Base-by-base conservation (phyloP, 2,113 vertebrate species). In the Oreochromis spilurus region DNA sequence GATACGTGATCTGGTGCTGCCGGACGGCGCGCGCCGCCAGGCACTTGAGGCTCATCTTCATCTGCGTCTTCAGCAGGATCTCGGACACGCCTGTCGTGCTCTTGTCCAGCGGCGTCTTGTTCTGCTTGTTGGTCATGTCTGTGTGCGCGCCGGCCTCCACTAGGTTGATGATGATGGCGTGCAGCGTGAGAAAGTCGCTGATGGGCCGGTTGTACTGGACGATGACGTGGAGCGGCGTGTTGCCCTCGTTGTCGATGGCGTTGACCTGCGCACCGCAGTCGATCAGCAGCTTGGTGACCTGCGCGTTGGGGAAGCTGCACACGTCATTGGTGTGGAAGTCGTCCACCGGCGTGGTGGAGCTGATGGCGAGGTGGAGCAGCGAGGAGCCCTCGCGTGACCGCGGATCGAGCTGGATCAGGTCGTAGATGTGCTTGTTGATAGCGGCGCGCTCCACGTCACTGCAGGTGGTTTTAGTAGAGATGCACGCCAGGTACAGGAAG, bases 21-120 rank as follows among this genome's bases (percentile, higher is more conserved):
- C 97, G 96, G 45, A 99, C 98, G 21, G 98, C 99, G 10, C 98
- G 97, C 75, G 99, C 98, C 19, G 98, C 98, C 97, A 99, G 97
- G 97, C 99, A 99, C 97, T 99, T 99, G 79, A 99, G 97, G 94
- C 98, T 99, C 96, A 99, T 98, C 96, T 98, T 99, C 97, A 99
- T 99, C 93, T 99, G 98, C 45, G 98, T 98, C 96, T 99, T 99
- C 53, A 99, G 97, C 40, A 99, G 97, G 87, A 99, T 99, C 94
- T 99, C 99, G 0, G 99, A 99, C 34, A 99, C 99, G 9, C 99
- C 99, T 0, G 99, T 99, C 2, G 98, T 99, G 82, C 98, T 99
- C 90, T 98, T 99, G 92, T 99, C 98, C 17, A 99, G 96, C 0
- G 99, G 98, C 1, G 98, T 99, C 91, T 99, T 99, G 93, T 98